Evolutionary conservation across 1,140 invertebrate species (phyloP), one percentile per base, ranked within the genome.

Genomic region (Cryptotermes secundus): DNA sequence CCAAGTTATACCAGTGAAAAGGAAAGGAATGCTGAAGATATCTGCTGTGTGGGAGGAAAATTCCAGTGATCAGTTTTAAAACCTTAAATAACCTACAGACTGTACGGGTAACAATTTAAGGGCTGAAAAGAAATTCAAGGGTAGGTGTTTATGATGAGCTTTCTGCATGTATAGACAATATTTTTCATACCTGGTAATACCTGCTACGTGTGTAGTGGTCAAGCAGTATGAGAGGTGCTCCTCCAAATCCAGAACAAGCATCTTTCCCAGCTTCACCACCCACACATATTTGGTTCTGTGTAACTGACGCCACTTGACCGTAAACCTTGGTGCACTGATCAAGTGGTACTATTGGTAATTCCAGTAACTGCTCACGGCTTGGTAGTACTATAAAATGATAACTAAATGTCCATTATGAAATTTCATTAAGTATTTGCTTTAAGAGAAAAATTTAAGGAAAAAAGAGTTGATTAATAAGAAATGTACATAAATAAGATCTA

Each of bases 201-300:
- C 84, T 35, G n/a, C 81, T 82, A 34, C 82, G 82, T 22, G 82
- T 49, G 53, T 31, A 81, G 24, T 85, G 82, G 45, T 87, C 86
- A n/a, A 86, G 90, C 0, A 93, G 87, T 53, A 95, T 87, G 4
- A 95, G 88, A 0, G 94, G 94, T 0, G 94, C 92, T 16, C 94
- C 94, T 10, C 94, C 94, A 86, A 95, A 95, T 3, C 94, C 94
- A 16, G 93, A 92, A 85, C 94, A 95, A 0, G 93, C 94, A 88
- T 95, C 94, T 82, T 91, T 90, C 2, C 91, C 92, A 81, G 87
- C 90, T 86, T 94, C 92, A 1, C 93, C 94, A 0, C 94, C 94
- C 19, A 93, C 94, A 86, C 94, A 95, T 81, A 95, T 87, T 87
- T 94, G 93, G 84, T 89, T 89, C 34, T 90, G 89, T 4, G 86